Percentiles rank a stretch among this genome's conserved stretches.
These are phyloP conservation scores for Patella pellucida DNA, from an alignment of 2,888 invertebrate species.

Conservation along the genomic window DNA sequence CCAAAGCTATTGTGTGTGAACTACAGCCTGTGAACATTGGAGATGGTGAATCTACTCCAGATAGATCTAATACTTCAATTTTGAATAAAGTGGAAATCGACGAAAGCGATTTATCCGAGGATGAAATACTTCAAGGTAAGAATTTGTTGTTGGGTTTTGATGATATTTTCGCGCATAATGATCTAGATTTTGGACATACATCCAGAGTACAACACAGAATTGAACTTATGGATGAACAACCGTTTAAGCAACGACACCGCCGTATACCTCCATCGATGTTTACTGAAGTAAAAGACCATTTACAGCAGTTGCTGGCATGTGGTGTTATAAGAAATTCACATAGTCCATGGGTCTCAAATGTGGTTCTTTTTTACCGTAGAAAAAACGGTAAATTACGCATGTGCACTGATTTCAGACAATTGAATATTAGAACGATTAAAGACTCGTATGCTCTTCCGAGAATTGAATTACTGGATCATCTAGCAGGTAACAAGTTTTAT, in stretches of 20 bases:
- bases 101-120: too few species aligned
- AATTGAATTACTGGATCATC: background rate
- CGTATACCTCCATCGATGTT: background rate
- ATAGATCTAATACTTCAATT: too few species aligned
- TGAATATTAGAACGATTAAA: background rate
- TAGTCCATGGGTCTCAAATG: background rate
- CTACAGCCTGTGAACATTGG: too few species aligned
- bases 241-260: slow-evolving; percentile 6
- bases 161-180: too few species aligned
- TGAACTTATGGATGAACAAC: slow-evolving; percentile 4
- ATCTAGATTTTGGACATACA: too few species aligned
- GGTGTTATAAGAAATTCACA: background rate
- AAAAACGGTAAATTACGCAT: background rate
- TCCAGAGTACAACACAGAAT: background rate
- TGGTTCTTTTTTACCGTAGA: background rate
- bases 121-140: too few species aligned
- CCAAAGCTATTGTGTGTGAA: too few species aligned
- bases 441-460: background rate
- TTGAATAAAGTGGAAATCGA: too few species aligned
- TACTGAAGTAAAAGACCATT: background rate
- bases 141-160: too few species aligned
- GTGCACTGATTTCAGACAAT: background rate
- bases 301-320: background rate
- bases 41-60: too few species aligned
- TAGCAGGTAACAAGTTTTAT: background rate